Conservation (phyloP, 2,888 invertebrate species). For the Girardia tigrina region DNA sequence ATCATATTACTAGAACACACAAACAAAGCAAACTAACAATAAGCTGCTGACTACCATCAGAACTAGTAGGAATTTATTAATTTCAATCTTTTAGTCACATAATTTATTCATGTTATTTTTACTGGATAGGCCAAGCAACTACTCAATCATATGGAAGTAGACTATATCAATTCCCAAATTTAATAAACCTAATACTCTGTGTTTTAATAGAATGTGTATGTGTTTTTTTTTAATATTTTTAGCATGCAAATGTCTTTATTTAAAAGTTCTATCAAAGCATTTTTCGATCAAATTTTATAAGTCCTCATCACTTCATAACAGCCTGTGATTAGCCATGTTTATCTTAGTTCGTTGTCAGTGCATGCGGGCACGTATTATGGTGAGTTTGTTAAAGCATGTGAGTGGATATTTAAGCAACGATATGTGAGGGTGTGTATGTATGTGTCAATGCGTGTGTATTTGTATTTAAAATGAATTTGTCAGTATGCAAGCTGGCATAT, state of each 20-base stretch:
- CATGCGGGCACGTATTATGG: constrained; percentile 17
- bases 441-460: neutral
- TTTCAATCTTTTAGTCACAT: constrained; percentile 20
- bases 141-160: constrained; percentile 20
- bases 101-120: constrained; percentile 19
- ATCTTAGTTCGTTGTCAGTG: constrained; percentile 21
- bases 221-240: constrained; percentile 16
- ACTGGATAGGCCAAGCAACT: constrained; percentile 14
- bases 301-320: constrained; percentile 21
- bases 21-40: constrained; percentile 23
- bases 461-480: constrained; percentile 23
- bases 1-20: constrained; percentile 16
- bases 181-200: constrained; percentile 23
- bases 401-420: constrained; percentile 19
- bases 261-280: constrained; percentile 18
- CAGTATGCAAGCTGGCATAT: constrained; percentile 18
- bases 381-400: constrained; percentile 12
- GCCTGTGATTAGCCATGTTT: constrained; percentile 18
- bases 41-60: constrained; percentile 23
- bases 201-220: constrained; percentile 23
- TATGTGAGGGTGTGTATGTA: constrained; percentile 5
- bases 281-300: constrained; percentile 23
- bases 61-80: constrained; percentile 20
- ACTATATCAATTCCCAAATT: constrained; percentile 23
- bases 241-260: constrained; percentile 16